Base-by-base conservation (phyloP, 2,888 invertebrate genomes). In the Drosophila multiciliata region DNA sequence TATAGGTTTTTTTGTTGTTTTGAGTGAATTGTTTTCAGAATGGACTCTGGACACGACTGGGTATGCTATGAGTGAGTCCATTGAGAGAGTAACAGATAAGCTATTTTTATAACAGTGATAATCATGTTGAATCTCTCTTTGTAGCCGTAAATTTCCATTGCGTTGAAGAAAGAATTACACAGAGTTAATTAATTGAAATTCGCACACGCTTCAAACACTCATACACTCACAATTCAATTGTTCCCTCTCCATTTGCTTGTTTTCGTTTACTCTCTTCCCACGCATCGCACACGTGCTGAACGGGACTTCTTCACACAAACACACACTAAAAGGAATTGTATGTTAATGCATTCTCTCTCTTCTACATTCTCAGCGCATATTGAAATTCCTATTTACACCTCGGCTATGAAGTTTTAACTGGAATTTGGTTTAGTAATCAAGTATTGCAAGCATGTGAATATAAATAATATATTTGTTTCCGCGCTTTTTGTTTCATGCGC, bases 31-130 rank as follows among this genome's bases (percentile, higher is more conserved):
- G 12, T 8, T 15, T 12, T 33, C 4, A 12, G 20, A 17, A 6
- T 32, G 60, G 12, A 62, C 69, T 45, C 45, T 45, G 45, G 23
- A 45, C 45, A 23, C 26, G 15, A 45, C 45, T 45, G 15, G 4
- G 15, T 15, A 23, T 26, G 5, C 45, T 45, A 35, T 48, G 33
- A 38, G 48, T 48, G 64, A 50, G 36, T 50, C 60, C 74, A 64
- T 32, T 59, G 52, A 17, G 57, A 53, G 20, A 48, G 9, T 33
- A n/a, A n/a, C 15, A 33, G 20, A 60, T 33, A 38, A 52, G 75
- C 67, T 89, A 85, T 85, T 89, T 85, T 73, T 89, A 87, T 67
- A 73, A 71, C 64, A 71, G 45, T 89, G 80, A 89, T 85, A 85
- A 87, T 63, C 88, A 76, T 74, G 72, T 80, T 82, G 73, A 85